Base-by-base conservation (phyloP, 2,888 invertebrate genomes). In the Macrophya annulata region DNA sequence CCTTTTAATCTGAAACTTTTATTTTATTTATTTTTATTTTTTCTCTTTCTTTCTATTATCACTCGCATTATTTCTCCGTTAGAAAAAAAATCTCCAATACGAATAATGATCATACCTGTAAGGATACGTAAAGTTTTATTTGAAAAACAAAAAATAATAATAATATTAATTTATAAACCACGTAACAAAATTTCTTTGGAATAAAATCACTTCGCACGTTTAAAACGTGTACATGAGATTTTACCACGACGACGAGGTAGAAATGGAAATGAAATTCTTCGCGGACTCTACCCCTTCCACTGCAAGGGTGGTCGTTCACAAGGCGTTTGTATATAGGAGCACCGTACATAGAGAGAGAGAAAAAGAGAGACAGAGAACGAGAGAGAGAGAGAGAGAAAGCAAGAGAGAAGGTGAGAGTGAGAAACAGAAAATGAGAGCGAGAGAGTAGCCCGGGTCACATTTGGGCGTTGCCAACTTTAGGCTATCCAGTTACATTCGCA, bases 401-500 rank as follows among this genome's bases (percentile, higher is more conserved):
- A 15, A 51, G 25, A 51, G 37, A 48, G 74, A 25, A 15, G 25
- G 40, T 12, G 21, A 37, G 25, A 45, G 45, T n/a, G 77, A 43
- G 37, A 45, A 74, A 25, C 72, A 21, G 21, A 8, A 25, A 77
- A 55, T 51, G 77, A 77, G 31, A 55, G 55, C 51, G 77, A 55
- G 77, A 51, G 77, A 77, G 77, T 48, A 81, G n/a, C 62, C 17
- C 81, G 81, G 81, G 91, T 90, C 90, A 90, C 88, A 90, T 89
- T 89, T 90, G 91, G 92, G 90, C 92, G 91, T 91, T 89, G 91
- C 90, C 92, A 90, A 89, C 90, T 90, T 91, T 3, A 62, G 62
- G 81, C 92, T 91, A 92, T 92, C 91, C 90, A 88, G 92, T 92
- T 92, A 92, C 91, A 89, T 86, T 87, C 89, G 89, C 90, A 90